These are phyloP conservation scores for Dunckerocampus dactyliophorus DNA, from an alignment of 2,113 vertebrate genomes.

Conservation along the genomic window DNA sequence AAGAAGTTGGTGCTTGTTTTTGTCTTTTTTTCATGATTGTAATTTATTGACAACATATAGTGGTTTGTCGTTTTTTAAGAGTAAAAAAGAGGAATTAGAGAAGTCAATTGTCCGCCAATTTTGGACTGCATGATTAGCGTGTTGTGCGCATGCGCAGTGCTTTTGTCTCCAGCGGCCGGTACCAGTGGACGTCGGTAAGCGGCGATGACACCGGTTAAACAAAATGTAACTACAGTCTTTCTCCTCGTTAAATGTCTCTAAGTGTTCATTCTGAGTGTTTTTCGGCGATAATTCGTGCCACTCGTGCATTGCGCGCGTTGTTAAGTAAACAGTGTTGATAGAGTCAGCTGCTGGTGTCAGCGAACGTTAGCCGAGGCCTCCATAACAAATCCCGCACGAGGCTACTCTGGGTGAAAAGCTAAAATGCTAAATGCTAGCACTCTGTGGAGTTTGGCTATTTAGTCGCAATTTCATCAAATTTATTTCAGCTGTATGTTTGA, in stretches of 20 bases:
- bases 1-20: neutral
- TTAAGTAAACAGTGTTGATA: neutral
- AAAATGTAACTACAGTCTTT: neutral
- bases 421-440: constrained; percentile 20
- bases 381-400: constrained; percentile 54
- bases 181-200: constrained; percentile 59
- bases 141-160: constrained; percentile 55
- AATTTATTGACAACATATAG: no score
- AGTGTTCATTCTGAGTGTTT: accelerated
- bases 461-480: neutral
- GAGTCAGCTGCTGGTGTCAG: neutral
- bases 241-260: neutral
- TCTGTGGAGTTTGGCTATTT: neutral
- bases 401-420: constrained; percentile 56
- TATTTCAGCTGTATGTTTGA: no score
- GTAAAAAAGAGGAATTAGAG: no score
- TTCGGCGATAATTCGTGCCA: neutral
- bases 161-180: constrained; percentile 26
- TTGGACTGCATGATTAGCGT: neutral
- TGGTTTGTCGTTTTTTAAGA: no score
- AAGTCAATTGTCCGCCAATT: no score
- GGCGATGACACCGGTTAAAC: constrained; percentile 13
- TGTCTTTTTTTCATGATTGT: neutral
- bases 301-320: neutral
- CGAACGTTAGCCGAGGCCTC: constrained; percentile 39